These are phyloP conservation scores for Aleiodes testaceus DNA, from an alignment of 2,888 invertebrate genomes.

Conservation along the genomic window DNA sequence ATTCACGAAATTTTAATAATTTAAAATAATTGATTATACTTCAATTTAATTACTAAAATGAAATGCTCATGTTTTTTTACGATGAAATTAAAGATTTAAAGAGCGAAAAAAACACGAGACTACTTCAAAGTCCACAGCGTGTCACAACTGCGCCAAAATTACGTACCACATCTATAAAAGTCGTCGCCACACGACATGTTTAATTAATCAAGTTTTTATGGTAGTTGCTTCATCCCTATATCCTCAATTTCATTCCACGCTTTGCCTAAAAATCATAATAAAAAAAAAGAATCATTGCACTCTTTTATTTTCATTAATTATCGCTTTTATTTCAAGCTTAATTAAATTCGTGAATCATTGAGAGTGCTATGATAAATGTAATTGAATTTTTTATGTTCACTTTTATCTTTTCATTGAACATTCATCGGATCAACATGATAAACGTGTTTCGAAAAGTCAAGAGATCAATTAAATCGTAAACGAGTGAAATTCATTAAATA, in stretches of 20 bases:
- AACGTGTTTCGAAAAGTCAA: background rate
- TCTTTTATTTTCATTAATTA: constrained; percentile 35
- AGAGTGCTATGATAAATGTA: constrained; percentile 53
- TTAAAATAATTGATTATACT: too few species aligned
- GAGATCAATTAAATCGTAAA: background rate
- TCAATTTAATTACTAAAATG: too few species aligned
- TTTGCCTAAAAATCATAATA: background rate
- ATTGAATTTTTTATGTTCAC: constrained; percentile 57
- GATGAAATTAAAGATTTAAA: background rate
- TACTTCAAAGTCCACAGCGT: background rate
- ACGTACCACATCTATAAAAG: constrained; percentile 12
- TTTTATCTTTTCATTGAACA: constrained; percentile 50
- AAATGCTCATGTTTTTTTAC: too few species aligned
- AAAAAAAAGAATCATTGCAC: background rate
- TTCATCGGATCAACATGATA: constrained; percentile 1
- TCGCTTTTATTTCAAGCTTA: constrained; percentile 13
- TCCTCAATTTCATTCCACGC: constrained; percentile 12
- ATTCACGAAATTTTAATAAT: too few species aligned
- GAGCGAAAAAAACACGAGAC: background rate
- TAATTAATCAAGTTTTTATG: constrained; percentile 62
- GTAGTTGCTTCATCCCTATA: constrained; percentile 22
- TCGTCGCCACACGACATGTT: constrained; percentile 52
- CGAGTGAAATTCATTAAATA: constrained; percentile 7
- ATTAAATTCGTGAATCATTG: constrained; percentile 55
- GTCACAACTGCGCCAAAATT: constrained; percentile 5